Evolutionary conservation across 2,113 vertebrate genomes (phyloP), one percentile per base, ranked within the genome.

Genomic region (Bos javanicus): DNA sequence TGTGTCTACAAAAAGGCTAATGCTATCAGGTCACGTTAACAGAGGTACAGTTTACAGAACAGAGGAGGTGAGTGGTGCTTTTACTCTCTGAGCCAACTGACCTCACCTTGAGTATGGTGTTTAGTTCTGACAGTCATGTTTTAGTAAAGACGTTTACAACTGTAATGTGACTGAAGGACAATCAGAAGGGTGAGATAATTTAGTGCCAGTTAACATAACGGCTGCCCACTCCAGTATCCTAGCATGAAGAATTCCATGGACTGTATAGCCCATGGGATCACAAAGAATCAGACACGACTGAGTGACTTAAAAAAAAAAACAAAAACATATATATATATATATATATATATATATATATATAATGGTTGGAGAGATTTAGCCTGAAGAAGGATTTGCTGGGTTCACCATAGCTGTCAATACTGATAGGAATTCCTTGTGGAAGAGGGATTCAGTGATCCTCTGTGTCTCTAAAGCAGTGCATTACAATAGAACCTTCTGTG

Each of bases 281-380:
- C 67, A 71, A 71, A 71, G n/a, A 71, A 71, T 71, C 67, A 71
- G 19, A 71, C 67, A 71, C 0, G n/a, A 71, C n/a, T 71, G 67
- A 36, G 15, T 0, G 1, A 62, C 28, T 62, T 26, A 13, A 60
- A 10, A 46, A 46, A 9, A 46, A 46, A 10, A 57, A n/a, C n/a
- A 57, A 57, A 9, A 57, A 43, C 7, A 25, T 57, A 26, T 26
- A 26, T 59, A 25, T 30, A 62, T 60, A 15, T 62, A 28, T 30
- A 14, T 30, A 6, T 30, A 2, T 2, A 7, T 7, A 33, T 16
- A 2, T n/a, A 36, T 90, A 10, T 59, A 64, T 57, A 76, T 4
- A 80, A 16, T 2, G 6, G 4, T 15, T 64, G 39, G 78, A 74
- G 46, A 82, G 43, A 84, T 57, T 59, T 57, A 48, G 19, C 17